Evolutionary conservation across 2,888 invertebrate genomes (phyloP), one percentile per base, ranked within the genome.

Genomic region (Halictus quadricinctus): DNA sequence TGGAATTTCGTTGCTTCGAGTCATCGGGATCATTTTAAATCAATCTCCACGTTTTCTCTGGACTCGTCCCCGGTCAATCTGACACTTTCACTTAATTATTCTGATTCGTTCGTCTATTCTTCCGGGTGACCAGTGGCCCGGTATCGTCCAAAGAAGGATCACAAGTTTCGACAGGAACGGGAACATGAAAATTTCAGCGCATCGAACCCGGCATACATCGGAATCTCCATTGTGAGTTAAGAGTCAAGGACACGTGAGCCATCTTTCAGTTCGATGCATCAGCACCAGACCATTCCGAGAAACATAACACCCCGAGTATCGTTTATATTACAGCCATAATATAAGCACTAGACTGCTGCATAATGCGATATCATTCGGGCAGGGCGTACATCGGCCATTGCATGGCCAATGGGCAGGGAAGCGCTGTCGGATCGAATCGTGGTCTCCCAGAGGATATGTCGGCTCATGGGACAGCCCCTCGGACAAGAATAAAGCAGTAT

Each of bases 391-490:
- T 48, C 80, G 72, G 25, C 81, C 66, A 50, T 85, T 80, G 81
- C 75, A 77, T 84, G 81, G 74, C 74, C 89, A 84, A 85, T 85
- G 83, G 87, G 50, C 85, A 86, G 85, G 85, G 36, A 86, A 88
- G 83, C 85, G 78, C 87, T 88, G 89, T 89, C 88, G 46, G 72
- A 86, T 84, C 83, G 88, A 86, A 87, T 90, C 87, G 86, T 76
- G 70, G 76, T 78, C 72, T 64, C 60, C 12, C 60, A 15, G 15
- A 64, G 29, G 29, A 64, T 15, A 29, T 2, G 60, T 64, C 29
- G 25, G 29, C 29, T 64, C 60, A 29, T 64, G 60, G 60, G 29
- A 29, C 60, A 64, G 15, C 29, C 60, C 15, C 60, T 64, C 29
- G 54, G 54, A 54, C 21, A 54, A 54, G 54, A 21, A 54, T 54